phyloP scores from a whole-genome alignment of 2,888 invertebrate genomes.

The Autographa pulchrina region DNA sequence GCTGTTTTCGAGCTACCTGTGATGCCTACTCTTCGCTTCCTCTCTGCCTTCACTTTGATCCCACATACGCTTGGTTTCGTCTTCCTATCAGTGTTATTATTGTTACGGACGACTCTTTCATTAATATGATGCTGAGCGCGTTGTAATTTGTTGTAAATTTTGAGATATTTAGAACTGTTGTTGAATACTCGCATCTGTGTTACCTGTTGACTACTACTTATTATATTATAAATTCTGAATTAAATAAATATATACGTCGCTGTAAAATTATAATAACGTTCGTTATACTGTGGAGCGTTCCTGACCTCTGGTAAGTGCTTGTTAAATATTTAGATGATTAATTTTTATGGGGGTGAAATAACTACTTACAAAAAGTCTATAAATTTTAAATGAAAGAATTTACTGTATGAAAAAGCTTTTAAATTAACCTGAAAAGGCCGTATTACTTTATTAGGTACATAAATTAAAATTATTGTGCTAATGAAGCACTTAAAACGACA shows the following conservation, averaged over 20 bases:
- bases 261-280: conserved; percentile 70
- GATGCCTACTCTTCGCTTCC: conserved; percentile 83
- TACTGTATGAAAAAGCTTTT: background rate
- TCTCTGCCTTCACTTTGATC: conserved; percentile 73
- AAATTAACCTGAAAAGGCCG: conserved; percentile 20
- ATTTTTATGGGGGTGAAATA: conserved; percentile 39
- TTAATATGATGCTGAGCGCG: conserved; percentile 72
- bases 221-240: conserved; percentile 78
- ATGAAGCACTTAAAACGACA: conserved; percentile 9
- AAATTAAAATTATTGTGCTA: background rate
- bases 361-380: conserved; percentile 20
- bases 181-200: conserved; percentile 86
- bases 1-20: conserved; percentile 72
- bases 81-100: conserved; percentile 82
- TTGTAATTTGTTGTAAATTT: conserved; percentile 85
- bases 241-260: conserved; percentile 76
- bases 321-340: conserved; percentile 29
- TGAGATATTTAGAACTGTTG: conserved; percentile 86
- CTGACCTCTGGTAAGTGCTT: conserved; percentile 70
- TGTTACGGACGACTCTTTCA: conserved; percentile 78
- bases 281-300: conserved; percentile 63
- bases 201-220: conserved; percentile 87
- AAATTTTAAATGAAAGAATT: background rate
- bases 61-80: conserved; percentile 76
- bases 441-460: background rate